Conservation (phyloP, 2,797 vertebrate species). For the Coccyzus lansbergi region DNA sequence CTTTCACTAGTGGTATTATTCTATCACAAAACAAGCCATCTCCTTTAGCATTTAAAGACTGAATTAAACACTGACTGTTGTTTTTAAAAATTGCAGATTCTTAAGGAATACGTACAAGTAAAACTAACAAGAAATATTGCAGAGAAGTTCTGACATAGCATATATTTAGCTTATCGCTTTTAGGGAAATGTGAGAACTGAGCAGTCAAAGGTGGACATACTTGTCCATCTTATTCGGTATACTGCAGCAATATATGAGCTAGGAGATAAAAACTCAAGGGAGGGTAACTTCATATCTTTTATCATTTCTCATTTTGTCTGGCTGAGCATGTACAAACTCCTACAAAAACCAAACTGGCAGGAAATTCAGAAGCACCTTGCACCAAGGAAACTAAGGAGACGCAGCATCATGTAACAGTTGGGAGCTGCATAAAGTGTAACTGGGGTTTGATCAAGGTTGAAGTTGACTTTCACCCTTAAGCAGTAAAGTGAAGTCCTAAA, state of each 20-base stretch:
- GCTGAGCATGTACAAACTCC: not conserved
- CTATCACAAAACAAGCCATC: not conserved
- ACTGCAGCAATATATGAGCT: not conserved
- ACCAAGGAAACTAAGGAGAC: not conserved
- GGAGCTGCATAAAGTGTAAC: not conserved
- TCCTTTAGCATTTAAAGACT: not conserved
- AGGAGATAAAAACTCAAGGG: not conserved
- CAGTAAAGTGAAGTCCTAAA: not conserved
- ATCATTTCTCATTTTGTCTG: not conserved
- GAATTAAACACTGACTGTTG: not conserved
- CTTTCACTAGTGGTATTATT: fast-evolving
- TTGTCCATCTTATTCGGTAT: not conserved
- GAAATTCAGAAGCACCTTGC: not conserved
- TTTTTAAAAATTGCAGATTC: not conserved
- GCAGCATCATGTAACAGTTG: not conserved
- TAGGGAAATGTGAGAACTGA: not conserved
- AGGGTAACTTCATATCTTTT: not conserved
- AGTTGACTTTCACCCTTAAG: not conserved
- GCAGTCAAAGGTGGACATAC: not conserved
- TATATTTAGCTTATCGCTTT: not conserved
- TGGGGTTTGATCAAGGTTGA: not conserved
- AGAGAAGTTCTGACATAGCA: not conserved
- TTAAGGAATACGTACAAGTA: not conserved
- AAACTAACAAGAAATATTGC: not conserved
- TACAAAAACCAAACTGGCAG: not conserved